Evolutionary conservation across 64 coral and sea anemone species (phyloP).

Genomic region (Cladopsammia gracilis): DNA sequence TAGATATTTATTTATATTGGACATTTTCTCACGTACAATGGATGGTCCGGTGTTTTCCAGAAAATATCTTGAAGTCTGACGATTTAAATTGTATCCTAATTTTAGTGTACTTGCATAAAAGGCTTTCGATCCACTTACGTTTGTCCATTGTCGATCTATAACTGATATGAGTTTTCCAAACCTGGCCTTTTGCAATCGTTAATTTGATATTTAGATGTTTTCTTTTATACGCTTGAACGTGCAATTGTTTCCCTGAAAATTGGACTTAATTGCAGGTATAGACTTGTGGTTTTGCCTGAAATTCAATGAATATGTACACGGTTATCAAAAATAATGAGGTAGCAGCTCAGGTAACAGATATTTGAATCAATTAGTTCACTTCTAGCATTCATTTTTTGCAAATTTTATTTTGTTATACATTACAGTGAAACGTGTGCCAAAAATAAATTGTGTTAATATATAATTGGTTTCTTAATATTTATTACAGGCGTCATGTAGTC

Average conservation of each 20-base stretch:
- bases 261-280: background rate
- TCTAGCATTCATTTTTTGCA: background rate
- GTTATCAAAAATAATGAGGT: background rate
- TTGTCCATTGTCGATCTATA: too few relatives aligned
- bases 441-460: too few relatives aligned
- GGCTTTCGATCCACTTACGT: background rate
- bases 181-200: too few relatives aligned
- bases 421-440: too few relatives aligned
- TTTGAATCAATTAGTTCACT: background rate
- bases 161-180: too few relatives aligned
- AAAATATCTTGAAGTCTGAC: background rate
- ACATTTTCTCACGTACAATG: background rate
- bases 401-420: background rate
- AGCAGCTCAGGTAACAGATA: background rate
- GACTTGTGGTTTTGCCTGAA: background rate
- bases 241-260: background rate
- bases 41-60: background rate
- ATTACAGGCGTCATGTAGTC: too few relatives aligned
- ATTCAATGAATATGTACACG: background rate
- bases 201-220: background rate
- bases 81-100: background rate
- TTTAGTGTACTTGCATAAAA: background rate
- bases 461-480: too few relatives aligned
- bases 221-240: background rate
- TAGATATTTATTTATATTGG: background rate